Evolutionary conservation across 2,888 invertebrate species (phyloP).

Genomic region (Geophilus truncorum): DNA sequence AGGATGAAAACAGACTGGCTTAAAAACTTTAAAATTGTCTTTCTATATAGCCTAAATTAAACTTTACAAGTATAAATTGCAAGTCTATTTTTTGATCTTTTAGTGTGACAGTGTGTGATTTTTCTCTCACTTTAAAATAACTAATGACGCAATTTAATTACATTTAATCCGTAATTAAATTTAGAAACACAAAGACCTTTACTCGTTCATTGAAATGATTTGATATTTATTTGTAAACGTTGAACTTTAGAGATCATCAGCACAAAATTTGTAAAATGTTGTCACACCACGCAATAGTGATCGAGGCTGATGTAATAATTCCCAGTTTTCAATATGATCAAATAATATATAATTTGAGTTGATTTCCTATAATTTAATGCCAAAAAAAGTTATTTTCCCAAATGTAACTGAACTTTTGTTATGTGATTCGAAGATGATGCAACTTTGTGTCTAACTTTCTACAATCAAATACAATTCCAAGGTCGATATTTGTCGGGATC

Average conservation of each 20-base stretch:
- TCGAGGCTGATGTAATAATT: neutral
- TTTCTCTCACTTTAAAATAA: no score
- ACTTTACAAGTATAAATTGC: no score
- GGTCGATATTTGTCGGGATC: neutral
- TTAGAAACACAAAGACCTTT: no score
- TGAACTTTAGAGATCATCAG: neutral
- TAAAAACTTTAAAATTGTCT: no score
- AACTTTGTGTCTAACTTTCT: neutral
- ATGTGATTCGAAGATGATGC: neutral
- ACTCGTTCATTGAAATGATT: neutral
- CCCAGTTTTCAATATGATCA: neutral
- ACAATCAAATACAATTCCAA: neutral
- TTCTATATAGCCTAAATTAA: no score
- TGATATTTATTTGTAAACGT: neutral
- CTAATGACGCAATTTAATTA: no score
- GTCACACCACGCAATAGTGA: neutral
- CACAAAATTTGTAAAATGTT: neutral
- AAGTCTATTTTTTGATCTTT: neutral
- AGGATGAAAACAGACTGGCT: no score
- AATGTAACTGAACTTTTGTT: neutral
- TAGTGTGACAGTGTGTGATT: neutral
- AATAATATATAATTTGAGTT: neutral
- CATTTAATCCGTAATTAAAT: no score
- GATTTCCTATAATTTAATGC: no score
- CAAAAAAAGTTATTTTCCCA: neutral